phyloP scores from a whole-genome alignment of 2,888 invertebrate species.

The Lysandra bellargus region DNA sequence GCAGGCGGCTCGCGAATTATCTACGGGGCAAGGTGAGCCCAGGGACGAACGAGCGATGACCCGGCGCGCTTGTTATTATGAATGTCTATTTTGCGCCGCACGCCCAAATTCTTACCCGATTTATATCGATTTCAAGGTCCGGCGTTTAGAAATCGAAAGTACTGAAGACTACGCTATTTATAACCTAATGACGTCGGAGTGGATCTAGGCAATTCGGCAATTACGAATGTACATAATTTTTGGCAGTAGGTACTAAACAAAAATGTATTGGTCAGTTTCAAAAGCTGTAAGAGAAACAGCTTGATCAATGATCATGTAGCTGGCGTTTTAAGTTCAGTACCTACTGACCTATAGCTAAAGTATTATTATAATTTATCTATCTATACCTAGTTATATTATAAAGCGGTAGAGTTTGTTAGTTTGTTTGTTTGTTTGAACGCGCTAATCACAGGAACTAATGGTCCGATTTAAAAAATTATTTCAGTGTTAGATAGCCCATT shows the following conservation, averaged over 20 bases:
- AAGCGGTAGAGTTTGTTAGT: too few relatives aligned
- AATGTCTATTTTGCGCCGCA: constrained; percentile 59
- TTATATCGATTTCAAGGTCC: constrained; percentile 46
- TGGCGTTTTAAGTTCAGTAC: not conserved
- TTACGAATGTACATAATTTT: not conserved
- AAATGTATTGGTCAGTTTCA: not conserved
- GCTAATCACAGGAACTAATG: too few relatives aligned
- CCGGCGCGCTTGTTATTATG: constrained; percentile 54
- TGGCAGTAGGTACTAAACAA: not conserved
- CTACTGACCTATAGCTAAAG: too few relatives aligned
- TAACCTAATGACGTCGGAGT: constrained; percentile 1
- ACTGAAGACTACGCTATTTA: not conserved
- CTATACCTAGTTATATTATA: too few relatives aligned
- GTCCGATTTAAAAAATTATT: too few relatives aligned
- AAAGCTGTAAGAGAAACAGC: not conserved
- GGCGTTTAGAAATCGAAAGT: constrained; percentile 34
- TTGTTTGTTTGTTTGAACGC: too few relatives aligned
- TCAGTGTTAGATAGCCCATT: too few relatives aligned
- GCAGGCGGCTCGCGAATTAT: constrained; percentile 66
- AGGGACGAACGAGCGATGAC: constrained; percentile 71
- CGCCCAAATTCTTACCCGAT: constrained; percentile 46
- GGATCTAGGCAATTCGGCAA: not conserved
- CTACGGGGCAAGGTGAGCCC: constrained; percentile 70
- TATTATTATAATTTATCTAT: too few relatives aligned
- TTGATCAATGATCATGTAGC: not conserved